These are phyloP conservation scores for Rhynchonycteris naso DNA, from an alignment of 2,797 vertebrate species.

Conservation along the genomic window DNA sequence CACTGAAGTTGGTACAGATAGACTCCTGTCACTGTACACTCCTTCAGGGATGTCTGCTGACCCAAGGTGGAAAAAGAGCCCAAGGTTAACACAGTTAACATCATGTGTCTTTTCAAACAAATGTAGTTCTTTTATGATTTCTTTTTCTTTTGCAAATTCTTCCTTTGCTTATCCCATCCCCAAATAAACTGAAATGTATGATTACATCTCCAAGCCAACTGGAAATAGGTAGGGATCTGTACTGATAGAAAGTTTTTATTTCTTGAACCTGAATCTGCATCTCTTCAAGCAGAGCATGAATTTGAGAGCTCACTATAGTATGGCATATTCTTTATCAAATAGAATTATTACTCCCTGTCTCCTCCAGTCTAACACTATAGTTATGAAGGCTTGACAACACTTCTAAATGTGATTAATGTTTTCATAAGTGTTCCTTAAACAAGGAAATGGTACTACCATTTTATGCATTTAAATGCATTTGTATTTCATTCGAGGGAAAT, in stretches of 20 bases:
- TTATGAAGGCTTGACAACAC: conserved; percentile 56
- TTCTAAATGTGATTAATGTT: conserved; percentile 72
- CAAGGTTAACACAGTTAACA: not conserved
- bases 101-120: not conserved
- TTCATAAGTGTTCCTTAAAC: conserved; percentile 52
- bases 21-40: not conserved
- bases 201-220: not conserved
- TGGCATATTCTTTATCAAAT: conserved; percentile 34
- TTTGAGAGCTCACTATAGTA: conserved; percentile 1
- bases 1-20: not conserved
- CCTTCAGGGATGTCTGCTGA: not conserved
- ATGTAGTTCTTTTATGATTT: not conserved
- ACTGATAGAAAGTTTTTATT: not conserved
- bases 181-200: not conserved
- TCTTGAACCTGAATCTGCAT: not conserved
- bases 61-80: not conserved
- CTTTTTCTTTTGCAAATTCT: not conserved
- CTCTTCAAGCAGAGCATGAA: conserved; percentile 13
- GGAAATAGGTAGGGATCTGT: not conserved
- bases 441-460: conserved; percentile 57
- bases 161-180: not conserved
- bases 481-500: conserved; percentile 78
- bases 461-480: conserved; percentile 69
- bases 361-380: conserved; percentile 61
- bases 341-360: conserved; percentile 67